These are phyloP conservation scores for Oryzias curvinotus DNA, from an alignment of 2,113 vertebrate species.

Conservation along the genomic window DNA sequence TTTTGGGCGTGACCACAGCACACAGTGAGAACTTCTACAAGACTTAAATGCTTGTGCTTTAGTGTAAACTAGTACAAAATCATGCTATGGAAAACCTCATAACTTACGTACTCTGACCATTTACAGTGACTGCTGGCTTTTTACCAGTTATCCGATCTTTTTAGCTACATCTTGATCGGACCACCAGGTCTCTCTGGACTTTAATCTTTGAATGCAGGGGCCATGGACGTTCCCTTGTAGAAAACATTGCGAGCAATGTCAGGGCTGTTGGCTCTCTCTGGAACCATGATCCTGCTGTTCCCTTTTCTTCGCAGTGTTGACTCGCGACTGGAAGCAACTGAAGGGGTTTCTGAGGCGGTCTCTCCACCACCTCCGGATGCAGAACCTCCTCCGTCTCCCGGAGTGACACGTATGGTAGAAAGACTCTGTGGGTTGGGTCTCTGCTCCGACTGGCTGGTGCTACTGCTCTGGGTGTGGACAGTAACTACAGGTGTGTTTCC, in stretches of 20 bases:
- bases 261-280: constrained; percentile 92
- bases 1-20: constrained; percentile 51
- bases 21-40: constrained; percentile 66
- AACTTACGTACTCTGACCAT: constrained; percentile 13
- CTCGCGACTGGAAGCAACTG: constrained; percentile 89
- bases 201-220: constrained; percentile 90
- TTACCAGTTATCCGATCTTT: not conserved
- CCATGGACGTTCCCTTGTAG: constrained; percentile 95
- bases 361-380: constrained; percentile 60
- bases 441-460: constrained; percentile 54
- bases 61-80: constrained; percentile 65
- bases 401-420: constrained; percentile 92
- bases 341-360: constrained; percentile 82
- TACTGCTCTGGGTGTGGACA: constrained; percentile 61
- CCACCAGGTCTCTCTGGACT: not conserved
- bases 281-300: constrained; percentile 93
- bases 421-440: constrained; percentile 75
- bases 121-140: not conserved
- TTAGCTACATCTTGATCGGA: constrained; percentile 10
- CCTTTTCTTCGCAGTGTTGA: constrained; percentile 91
- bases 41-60: constrained; percentile 73
- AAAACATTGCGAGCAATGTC: constrained; percentile 96
- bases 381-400: constrained; percentile 83
- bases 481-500: constrained; percentile 61
- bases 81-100: constrained; percentile 71